phyloP scores from a whole-genome alignment of 2,797 vertebrate species.

The Orientallactaga sibirica region DNA sequence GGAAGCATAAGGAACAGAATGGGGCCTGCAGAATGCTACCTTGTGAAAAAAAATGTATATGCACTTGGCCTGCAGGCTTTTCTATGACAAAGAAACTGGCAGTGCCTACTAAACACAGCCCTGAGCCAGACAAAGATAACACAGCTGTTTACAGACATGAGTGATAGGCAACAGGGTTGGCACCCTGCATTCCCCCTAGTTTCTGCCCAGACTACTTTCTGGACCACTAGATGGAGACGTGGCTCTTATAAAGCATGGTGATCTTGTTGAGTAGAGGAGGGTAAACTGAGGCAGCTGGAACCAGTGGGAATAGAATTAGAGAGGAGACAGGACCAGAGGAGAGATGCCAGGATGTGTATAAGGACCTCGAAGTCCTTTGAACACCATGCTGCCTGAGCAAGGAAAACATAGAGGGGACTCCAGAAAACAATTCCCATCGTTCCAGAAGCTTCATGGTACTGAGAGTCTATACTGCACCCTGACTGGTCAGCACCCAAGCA shows the following conservation, averaged over 20 bases:
- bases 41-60: too few relatives aligned
- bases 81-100: fast-evolving
- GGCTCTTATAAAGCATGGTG: not conserved
- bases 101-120: not conserved
- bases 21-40: not conserved
- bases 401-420: fast-evolving
- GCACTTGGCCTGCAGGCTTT: not conserved
- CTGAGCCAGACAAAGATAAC: too few relatives aligned
- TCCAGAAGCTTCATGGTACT: not conserved
- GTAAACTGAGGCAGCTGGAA: not conserved
- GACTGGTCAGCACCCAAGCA: not conserved
- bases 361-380: not conserved
- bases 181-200: fast-evolving
- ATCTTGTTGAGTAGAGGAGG: not conserved
- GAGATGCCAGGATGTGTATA: fast-evolving
- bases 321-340: not conserved
- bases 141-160: fast-evolving
- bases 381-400: not conserved
- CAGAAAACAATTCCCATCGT: too few relatives aligned
- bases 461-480: not conserved
- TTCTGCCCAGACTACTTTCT: not conserved
- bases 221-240: not conserved
- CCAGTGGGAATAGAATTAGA: not conserved
- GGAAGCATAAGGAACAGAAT: not conserved
- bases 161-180: not conserved